Evolutionary conservation across 1,140 invertebrate genomes (phyloP).

Genomic region (Drosophila tristis): DNA sequence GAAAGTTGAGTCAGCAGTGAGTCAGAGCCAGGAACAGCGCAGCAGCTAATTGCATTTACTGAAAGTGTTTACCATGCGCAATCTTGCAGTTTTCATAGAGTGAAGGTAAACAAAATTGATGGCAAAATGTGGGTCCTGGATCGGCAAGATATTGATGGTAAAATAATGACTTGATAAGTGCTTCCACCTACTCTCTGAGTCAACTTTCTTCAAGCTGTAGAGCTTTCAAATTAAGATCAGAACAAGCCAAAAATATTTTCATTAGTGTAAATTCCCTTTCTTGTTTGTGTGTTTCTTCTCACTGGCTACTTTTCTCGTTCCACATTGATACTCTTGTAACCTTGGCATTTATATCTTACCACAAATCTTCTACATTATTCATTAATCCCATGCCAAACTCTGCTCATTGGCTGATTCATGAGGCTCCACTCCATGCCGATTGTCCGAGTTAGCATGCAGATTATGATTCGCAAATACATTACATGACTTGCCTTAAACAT

Average conservation of each 20-base stretch:
- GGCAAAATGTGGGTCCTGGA: not conserved
- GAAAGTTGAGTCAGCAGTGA: slow-evolving; percentile 25
- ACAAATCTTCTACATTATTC: slow-evolving; percentile 10
- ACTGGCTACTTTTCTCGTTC: not conserved
- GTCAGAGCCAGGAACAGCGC: not conserved
- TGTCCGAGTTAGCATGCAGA: slow-evolving; percentile 53
- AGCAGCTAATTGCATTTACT: slow-evolving; percentile 8
- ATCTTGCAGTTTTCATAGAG: slow-evolving; percentile 7
- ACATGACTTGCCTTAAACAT: slow-evolving; percentile 57
- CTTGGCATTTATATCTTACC: too few species aligned
- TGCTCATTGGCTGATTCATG: slow-evolving; percentile 11
- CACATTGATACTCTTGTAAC: not conserved
- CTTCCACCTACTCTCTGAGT: too few species aligned
- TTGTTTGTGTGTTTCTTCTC: too few species aligned
- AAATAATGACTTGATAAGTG: not conserved
- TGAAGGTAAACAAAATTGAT: not conserved
- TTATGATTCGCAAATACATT: slow-evolving; percentile 60
- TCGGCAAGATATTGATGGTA: not conserved
- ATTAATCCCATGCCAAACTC: slow-evolving; percentile 12
- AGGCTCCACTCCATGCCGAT: slow-evolving; percentile 1
- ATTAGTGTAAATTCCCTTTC: too few species aligned
- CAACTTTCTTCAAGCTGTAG: too few species aligned
- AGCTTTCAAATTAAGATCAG: too few species aligned
- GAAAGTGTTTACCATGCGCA: slow-evolving; percentile 10
- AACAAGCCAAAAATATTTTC: too few species aligned